Conservation (phyloP, 92 coral and sea anemone genomes). For the Meandrina meandrites region DNA sequence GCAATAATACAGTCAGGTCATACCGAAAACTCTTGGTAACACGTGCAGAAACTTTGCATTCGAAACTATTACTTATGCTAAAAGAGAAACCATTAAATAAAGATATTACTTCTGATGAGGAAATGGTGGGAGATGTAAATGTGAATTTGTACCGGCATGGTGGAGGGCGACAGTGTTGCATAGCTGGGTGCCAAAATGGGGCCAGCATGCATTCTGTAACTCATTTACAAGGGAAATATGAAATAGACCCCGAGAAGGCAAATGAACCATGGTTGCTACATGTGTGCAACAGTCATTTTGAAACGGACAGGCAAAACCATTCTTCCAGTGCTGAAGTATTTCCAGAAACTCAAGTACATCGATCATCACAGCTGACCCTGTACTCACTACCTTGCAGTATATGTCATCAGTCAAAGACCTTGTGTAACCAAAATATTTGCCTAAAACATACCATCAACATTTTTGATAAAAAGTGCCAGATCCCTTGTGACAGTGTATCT, state of each 20-base stretch:
- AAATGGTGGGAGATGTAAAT: neutral
- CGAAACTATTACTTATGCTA: neutral
- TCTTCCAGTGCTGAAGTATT: too few species aligned
- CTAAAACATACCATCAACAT: neutral
- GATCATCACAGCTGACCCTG: neutral
- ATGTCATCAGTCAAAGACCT: neutral
- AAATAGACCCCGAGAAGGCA: too few species aligned
- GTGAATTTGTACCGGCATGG: neutral
- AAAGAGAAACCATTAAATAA: neutral
- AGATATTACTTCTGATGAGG: neutral
- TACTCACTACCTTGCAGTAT: neutral
- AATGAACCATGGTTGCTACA: too few species aligned
- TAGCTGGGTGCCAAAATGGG: conserved; percentile 1
- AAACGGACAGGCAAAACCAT: too few species aligned
- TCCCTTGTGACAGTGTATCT: too few species aligned
- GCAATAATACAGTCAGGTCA: too few species aligned
- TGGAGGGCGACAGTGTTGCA: neutral
- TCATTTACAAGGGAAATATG: too few species aligned
- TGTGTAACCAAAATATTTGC: neutral
- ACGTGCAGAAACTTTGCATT: conserved; percentile 1
- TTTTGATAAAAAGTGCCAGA: too few species aligned
- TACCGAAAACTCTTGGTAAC: too few species aligned
- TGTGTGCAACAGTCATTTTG: too few species aligned
- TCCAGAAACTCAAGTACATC: too few species aligned
- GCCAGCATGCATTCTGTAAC: too few species aligned